phyloP scores from a whole-genome alignment of 2,888 invertebrate species.

The Proisotoma minuta region DNA sequence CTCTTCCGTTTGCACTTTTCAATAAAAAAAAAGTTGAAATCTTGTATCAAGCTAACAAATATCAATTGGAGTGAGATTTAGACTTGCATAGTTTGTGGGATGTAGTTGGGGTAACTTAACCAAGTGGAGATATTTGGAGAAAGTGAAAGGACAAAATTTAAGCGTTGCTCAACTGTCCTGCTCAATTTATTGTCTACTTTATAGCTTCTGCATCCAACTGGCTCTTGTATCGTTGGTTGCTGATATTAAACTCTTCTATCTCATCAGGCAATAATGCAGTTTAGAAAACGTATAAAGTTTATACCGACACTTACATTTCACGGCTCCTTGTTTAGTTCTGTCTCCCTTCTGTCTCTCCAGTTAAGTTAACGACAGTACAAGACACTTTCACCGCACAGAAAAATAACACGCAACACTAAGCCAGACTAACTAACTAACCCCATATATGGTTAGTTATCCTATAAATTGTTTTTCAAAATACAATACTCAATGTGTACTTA shows the following conservation, averaged over 20 bases:
- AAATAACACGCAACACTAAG: too few species aligned
- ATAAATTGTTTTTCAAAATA: too few species aligned
- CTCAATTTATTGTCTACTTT: conserved; percentile 42
- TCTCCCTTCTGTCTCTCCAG: conserved; percentile 1
- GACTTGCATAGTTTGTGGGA: too few species aligned
- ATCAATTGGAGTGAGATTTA: too few species aligned
- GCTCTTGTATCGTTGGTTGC: background rate
- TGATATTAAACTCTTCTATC: conserved; percentile 29
- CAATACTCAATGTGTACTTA: too few species aligned
- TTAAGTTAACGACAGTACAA: conserved; percentile 2
- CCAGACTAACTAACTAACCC: background rate
- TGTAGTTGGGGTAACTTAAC: too few species aligned
- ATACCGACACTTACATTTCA: conserved; percentile 11
- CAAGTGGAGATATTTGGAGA: too few species aligned
- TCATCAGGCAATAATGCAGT: conserved; percentile 22
- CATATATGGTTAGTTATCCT: too few species aligned
- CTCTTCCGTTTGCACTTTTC: too few species aligned
- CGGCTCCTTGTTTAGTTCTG: conserved; percentile 5
- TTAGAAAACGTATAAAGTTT: conserved; percentile 8
- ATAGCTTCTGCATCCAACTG: conserved; percentile 39
- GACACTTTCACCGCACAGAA: conserved; percentile 1
- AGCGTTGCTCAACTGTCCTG: conserved; percentile 38
- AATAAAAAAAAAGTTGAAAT: too few species aligned
- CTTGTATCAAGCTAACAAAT: too few species aligned
- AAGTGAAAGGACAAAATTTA: too few species aligned